Conservation (phyloP, 1,140 invertebrate species). For the Drosophila setifemur region DNA sequence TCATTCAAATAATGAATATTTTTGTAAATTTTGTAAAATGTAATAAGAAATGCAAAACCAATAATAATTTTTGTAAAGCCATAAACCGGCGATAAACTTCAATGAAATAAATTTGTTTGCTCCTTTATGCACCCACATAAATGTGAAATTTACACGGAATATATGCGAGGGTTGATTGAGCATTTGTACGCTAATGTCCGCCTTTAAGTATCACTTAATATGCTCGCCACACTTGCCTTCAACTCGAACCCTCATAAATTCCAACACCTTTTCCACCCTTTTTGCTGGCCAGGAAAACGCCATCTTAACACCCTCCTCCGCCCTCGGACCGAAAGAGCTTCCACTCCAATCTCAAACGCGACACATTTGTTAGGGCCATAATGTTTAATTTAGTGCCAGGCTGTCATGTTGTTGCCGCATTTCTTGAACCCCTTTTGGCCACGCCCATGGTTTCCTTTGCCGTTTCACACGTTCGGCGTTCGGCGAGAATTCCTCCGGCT, state of each 20-base stretch:
- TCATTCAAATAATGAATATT: too few species aligned
- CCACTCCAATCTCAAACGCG: constrained; percentile 33
- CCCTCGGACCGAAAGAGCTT: constrained; percentile 6
- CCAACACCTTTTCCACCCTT: constrained; percentile 18
- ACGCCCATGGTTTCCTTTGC: constrained; percentile 19
- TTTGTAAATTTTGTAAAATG: too few species aligned
- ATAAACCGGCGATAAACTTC: background rate
- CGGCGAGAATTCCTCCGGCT: background rate
- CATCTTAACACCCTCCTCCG: background rate
- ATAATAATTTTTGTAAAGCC: too few species aligned
- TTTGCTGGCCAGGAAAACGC: background rate
- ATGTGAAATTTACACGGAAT: background rate
- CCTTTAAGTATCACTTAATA: constrained; percentile 42
- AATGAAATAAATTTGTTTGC: background rate
- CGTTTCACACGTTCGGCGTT: constrained; percentile 17
- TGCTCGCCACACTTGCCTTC: constrained; percentile 30
- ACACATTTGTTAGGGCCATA: constrained; percentile 63
- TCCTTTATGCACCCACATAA: background rate
- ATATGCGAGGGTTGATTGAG: background rate
- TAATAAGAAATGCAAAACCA: too few species aligned
- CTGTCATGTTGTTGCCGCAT: constrained; percentile 62
- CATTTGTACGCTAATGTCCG: constrained; percentile 14
- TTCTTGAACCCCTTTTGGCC: background rate
- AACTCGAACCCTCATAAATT: constrained; percentile 48
- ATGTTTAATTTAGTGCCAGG: constrained; percentile 73